phyloP scores from a whole-genome alignment of 2,888 invertebrate species.

The Cosmia trapezina region DNA sequence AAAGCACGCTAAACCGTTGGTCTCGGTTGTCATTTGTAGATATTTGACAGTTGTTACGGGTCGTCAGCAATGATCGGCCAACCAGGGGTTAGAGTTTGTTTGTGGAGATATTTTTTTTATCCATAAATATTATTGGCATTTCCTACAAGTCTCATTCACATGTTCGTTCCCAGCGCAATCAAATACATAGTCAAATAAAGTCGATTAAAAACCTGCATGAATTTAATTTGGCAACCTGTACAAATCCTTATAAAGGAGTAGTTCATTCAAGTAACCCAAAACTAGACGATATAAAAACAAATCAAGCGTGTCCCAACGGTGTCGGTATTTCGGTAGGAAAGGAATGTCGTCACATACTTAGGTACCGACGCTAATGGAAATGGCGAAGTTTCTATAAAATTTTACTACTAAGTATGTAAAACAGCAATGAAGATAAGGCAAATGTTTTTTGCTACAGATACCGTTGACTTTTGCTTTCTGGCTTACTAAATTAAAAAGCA shows the following conservation, averaged over 20 bases:
- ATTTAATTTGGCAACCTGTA: slow-evolving; percentile 47
- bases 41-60: too few species aligned
- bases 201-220: slow-evolving; percentile 5
- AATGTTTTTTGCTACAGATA: neutral
- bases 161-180: too few species aligned
- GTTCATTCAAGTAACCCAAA: slow-evolving; percentile 45
- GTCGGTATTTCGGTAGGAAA: slow-evolving; percentile 13
- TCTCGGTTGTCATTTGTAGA: too few species aligned
- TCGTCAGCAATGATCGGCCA: too few species aligned
- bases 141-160: too few species aligned
- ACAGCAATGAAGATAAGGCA: neutral
- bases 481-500: too few species aligned
- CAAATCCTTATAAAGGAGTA: slow-evolving; percentile 13
- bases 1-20: too few species aligned
- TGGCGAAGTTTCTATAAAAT: slow-evolving; percentile 28
- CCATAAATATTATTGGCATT: too few species aligned
- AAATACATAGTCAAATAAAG: neutral
- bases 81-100: too few species aligned
- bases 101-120: too few species aligned
- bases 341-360: slow-evolving; percentile 46
- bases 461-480: neutral
- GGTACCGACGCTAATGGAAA: slow-evolving; percentile 5
- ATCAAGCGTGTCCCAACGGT: slow-evolving; percentile 37
- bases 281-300: slow-evolving; percentile 53
- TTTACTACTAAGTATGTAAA: neutral